Conservation (phyloP, 1,140 invertebrate species). For the Mamestra configurata region DNA sequence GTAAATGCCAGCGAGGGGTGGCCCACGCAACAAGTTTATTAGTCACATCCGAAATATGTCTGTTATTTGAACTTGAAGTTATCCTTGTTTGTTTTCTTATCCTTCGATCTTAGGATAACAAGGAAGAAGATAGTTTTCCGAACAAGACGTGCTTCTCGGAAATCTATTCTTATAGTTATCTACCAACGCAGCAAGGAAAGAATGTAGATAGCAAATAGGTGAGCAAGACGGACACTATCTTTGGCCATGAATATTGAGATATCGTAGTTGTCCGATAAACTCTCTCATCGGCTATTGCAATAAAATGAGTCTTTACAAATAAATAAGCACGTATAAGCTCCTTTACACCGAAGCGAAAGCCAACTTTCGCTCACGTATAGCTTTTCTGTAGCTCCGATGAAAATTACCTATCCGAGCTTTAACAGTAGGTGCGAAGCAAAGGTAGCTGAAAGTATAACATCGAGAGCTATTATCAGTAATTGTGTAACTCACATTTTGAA, state of each 20-base stretch:
- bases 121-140: not conserved
- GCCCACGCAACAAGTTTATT: conserved; percentile 34
- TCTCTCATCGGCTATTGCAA: conserved; percentile 38
- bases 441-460: conserved; percentile 42
- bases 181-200: not conserved
- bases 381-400: conserved; percentile 37
- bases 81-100: conserved; percentile 49
- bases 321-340: conserved; percentile 23
- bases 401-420: conserved; percentile 46
- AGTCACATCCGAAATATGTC: conserved; percentile 29
- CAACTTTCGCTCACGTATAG: conserved; percentile 43
- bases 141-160: not conserved
- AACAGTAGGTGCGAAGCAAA: conserved; percentile 21
- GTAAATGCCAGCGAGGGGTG: not conserved
- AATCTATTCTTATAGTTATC: not conserved
- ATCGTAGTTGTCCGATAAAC: not conserved
- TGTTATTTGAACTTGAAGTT: conserved; percentile 33
- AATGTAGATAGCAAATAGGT: not conserved
- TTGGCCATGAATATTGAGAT: not conserved
- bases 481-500: conserved; percentile 58
- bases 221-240: not conserved
- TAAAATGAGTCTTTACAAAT: conserved; percentile 19
- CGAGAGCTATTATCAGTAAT: conserved; percentile 62
- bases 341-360: conserved; percentile 24
- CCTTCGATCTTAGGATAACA: not conserved